Evolutionary conservation across 2,113 vertebrate genomes (phyloP).

Genomic region (Tylochromis polylepis): DNA sequence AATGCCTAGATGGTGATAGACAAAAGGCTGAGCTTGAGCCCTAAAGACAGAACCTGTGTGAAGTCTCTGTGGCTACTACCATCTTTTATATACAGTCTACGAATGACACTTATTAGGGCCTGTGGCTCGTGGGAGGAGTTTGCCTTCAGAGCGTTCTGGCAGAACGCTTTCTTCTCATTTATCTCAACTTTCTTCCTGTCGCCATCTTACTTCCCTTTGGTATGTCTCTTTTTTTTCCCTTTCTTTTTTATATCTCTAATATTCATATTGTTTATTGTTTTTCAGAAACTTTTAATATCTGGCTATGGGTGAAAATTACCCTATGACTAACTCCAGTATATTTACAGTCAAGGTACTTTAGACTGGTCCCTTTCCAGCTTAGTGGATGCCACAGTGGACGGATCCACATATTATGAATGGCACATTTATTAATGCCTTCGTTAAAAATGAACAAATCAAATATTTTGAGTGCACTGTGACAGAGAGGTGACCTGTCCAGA

Average conservation of each 20-base stretch:
- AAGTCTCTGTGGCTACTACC: background rate
- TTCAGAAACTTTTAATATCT: background rate
- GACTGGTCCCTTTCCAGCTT: too few species aligned
- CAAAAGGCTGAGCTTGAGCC: background rate
- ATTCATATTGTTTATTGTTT: background rate
- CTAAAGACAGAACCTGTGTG: background rate
- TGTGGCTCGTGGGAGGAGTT: background rate
- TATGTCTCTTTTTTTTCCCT: background rate
- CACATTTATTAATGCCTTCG: too few species aligned
- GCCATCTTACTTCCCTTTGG: background rate
- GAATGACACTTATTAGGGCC: background rate
- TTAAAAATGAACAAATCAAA: too few species aligned
- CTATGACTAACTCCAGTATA: too few species aligned
- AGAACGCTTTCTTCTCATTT: background rate
- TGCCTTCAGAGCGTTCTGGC: accelerated
- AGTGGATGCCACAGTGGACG: too few species aligned
- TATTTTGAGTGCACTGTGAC: too few species aligned
- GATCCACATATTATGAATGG: too few species aligned
- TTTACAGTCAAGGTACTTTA: too few species aligned
- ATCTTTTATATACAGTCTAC: background rate
- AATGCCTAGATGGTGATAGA: background rate
- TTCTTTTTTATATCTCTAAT: background rate
- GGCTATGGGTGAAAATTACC: background rate
- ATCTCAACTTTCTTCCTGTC: background rate
- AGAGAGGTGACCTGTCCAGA: too few species aligned